Conservation (phyloP, 2,888 invertebrate genomes). For the Acholoe squamosa region DNA sequence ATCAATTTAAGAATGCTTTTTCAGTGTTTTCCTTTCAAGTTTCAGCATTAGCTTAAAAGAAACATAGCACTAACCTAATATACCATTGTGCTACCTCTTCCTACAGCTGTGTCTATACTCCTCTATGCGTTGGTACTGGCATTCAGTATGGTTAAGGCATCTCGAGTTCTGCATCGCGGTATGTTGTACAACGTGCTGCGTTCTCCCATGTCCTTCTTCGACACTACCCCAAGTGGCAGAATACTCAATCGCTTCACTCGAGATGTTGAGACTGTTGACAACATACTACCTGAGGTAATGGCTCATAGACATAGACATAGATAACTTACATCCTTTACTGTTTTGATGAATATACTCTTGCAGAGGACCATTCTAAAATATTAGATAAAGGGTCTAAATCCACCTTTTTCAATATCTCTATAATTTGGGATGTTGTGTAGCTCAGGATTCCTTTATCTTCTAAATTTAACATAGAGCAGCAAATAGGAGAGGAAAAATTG, state of each 20-base stretch:
- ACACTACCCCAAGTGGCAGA: conserved; percentile 77
- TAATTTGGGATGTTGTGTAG: too few relatives aligned
- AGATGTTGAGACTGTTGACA: conserved; percentile 35
- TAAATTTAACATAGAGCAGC: too few relatives aligned
- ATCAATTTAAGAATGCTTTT: too few relatives aligned
- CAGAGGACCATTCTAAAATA: too few relatives aligned
- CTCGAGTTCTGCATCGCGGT: conserved; percentile 65
- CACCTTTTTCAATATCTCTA: too few relatives aligned
- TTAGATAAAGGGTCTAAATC: too few relatives aligned
- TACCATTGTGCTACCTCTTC: too few relatives aligned
- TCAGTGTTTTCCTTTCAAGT: neutral
- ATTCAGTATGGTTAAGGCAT: conserved; percentile 67
- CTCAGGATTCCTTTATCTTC: too few relatives aligned
- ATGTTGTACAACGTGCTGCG: conserved; percentile 71
- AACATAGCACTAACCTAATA: too few relatives aligned
- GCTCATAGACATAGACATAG: neutral
- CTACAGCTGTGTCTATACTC: conserved; percentile 71
- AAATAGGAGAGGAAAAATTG: too few relatives aligned
- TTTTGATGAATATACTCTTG: neutral
- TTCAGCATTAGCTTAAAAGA: neutral
- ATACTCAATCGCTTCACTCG: conserved; percentile 74
- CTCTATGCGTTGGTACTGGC: conserved; percentile 68
- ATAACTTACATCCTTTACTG: neutral
- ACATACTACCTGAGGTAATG: conserved; percentile 40
- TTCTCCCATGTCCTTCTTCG: conserved; percentile 79